Evolutionary conservation across 1,140 invertebrate species (phyloP).

Genomic region (Glossosoma conforme): DNA sequence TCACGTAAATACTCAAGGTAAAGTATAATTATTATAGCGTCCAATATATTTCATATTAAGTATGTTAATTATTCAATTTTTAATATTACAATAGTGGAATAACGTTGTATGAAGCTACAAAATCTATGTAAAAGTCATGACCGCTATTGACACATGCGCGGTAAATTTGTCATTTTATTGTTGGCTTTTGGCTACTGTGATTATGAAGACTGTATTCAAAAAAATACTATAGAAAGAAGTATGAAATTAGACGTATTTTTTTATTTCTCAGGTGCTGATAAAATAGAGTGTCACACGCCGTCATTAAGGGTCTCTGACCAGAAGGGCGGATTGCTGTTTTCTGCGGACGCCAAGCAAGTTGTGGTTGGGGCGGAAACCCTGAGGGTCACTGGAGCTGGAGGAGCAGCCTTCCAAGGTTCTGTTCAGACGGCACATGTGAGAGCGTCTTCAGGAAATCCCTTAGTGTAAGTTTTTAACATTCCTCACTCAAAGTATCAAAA

Average conservation of each 20-base stretch:
- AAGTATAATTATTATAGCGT: not conserved
- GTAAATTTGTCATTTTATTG: too few species aligned
- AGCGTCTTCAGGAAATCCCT: slow-evolving; percentile 73
- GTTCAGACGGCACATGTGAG: slow-evolving; percentile 78
- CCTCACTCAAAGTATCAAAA: not conserved
- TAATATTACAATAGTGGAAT: too few species aligned
- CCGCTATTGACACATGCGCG: too few species aligned
- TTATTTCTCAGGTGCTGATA: slow-evolving; percentile 58
- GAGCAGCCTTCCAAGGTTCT: slow-evolving; percentile 75
- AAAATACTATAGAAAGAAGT: too few species aligned
- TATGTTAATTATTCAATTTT: too few species aligned
- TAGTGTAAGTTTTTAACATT: slow-evolving; percentile 65
- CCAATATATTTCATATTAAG: too few species aligned
- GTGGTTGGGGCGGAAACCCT: slow-evolving; percentile 77
- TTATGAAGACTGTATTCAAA: too few species aligned
- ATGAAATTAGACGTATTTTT: not conserved
- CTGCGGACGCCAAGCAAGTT: slow-evolving; percentile 75
- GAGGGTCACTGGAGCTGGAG: slow-evolving; percentile 73
- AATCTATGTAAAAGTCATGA: too few species aligned
- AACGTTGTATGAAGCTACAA: too few species aligned
- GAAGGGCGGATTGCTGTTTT: slow-evolving; percentile 72
- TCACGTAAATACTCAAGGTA: not conserved
- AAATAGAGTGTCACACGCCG: slow-evolving; percentile 72
- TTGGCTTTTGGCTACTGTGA: too few species aligned
- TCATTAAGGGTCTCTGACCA: slow-evolving; percentile 78